These are phyloP conservation scores for Sycobia sp. DNA, from an alignment of 1,140 invertebrate genomes.

Conservation along the genomic window DNA sequence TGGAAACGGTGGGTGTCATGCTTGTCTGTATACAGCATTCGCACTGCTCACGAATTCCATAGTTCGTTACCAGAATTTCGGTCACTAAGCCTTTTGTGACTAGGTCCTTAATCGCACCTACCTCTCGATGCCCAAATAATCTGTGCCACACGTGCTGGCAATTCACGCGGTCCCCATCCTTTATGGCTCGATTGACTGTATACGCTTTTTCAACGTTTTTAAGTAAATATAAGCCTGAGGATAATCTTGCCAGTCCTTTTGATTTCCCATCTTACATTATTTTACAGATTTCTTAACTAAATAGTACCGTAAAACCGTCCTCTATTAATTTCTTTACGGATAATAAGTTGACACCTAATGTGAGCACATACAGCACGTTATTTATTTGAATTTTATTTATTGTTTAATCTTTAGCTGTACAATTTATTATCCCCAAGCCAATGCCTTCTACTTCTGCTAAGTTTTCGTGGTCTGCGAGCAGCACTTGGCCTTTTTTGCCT, in stretches of 20 bases:
- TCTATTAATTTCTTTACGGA: conserved; percentile 47
- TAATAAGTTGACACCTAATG: conserved; percentile 45
- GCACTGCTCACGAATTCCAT: no score
- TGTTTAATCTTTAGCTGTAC: neutral
- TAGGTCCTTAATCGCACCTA: conserved; percentile 23
- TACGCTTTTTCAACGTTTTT: neutral
- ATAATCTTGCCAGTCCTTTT: neutral
- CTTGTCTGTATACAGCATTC: no score
- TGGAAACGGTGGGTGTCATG: neutral
- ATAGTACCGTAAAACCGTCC: conserved; percentile 40
- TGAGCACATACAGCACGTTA: no score
- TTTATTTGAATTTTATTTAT: conserved; percentile 38
- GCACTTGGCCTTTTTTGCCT: neutral
- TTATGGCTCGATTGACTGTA: neutral
- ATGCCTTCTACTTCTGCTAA: conserved; percentile 1
- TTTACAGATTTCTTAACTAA: no score
- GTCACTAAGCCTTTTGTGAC: no score
- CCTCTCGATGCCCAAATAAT: no score
- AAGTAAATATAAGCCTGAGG: conserved; percentile 2
- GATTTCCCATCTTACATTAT: neutral
- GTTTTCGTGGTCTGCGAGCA: conserved; percentile 12
- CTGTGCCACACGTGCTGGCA: no score
- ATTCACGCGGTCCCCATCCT: neutral
- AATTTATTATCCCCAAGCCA: conserved; percentile 10
- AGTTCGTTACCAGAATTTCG: conserved; percentile 11